These are phyloP conservation scores for Quadroppia sp. DNA, from an alignment of 2,888 invertebrate species.

Conservation along the genomic window DNA sequence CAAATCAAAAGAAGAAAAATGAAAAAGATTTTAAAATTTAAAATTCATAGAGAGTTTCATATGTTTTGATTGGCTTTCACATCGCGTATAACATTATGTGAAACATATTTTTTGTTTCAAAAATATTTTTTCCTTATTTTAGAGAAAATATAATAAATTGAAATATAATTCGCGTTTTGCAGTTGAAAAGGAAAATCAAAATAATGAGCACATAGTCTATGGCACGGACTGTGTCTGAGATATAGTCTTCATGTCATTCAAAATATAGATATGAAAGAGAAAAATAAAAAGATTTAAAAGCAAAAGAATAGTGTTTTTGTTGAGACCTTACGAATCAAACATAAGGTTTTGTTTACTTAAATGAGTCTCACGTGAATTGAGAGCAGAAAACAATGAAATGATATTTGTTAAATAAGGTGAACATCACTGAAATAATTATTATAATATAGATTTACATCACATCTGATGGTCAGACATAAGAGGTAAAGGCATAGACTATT, in stretches of 20 bases:
- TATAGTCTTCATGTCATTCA: neutral
- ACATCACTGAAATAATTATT: neutral
- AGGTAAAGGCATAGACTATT: too few relatives aligned
- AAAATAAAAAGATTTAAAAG: neutral
- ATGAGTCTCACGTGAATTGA: slow-evolving; percentile 26
- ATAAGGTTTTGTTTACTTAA: slow-evolving; percentile 3
- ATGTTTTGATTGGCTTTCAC: neutral
- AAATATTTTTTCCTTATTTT: neutral
- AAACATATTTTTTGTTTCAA: neutral
- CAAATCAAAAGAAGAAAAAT: too few relatives aligned
- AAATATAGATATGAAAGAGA: neutral
- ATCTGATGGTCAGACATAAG: too few relatives aligned
- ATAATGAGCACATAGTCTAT: neutral
- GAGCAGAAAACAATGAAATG: neutral
- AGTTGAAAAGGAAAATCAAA: neutral
- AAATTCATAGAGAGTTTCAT: neutral
- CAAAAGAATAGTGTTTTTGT: neutral
- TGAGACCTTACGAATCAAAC: neutral
- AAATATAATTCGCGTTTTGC: neutral
- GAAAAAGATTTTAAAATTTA: too few relatives aligned
- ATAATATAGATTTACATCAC: neutral
- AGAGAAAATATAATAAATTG: slow-evolving; percentile 9
- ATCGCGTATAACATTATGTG: neutral
- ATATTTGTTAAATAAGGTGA: neutral
- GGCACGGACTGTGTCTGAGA: neutral